phyloP scores from a whole-genome alignment of 2,113 vertebrate species.

The Phrynocephalus versicolor region DNA sequence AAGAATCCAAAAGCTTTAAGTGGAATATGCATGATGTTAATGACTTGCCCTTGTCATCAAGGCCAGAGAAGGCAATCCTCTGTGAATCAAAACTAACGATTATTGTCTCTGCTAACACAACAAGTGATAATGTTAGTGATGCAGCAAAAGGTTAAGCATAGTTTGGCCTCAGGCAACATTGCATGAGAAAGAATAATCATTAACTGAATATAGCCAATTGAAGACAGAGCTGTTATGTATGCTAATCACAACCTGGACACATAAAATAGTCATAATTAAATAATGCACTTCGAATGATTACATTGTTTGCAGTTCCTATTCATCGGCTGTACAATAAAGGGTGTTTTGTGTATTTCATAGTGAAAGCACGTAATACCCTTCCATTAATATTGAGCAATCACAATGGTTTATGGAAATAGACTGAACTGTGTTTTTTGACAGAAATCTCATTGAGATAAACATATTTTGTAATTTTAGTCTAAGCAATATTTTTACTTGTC shows the following conservation, averaged over 20 bases:
- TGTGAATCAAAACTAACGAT: conserved; percentile 44
- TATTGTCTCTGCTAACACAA: conserved; percentile 13
- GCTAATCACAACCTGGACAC: conserved; percentile 3
- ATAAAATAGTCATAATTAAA: neutral
- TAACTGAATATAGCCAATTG: neutral
- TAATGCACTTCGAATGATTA: neutral
- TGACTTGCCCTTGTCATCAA: conserved; percentile 21
- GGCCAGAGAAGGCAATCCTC: neutral
- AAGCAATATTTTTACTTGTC: neutral
- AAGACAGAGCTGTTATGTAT: conserved; percentile 35
- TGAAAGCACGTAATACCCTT: neutral
- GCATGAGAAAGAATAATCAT: conserved; percentile 26
- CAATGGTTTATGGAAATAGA: neutral
- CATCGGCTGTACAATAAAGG: neutral
- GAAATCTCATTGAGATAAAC: neutral
- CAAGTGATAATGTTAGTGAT: conserved; percentile 4
- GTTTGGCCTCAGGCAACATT: neutral
- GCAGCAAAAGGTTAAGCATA: conserved; percentile 43
- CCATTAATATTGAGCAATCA: neutral
- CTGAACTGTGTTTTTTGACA: neutral
- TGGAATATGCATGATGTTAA: neutral
- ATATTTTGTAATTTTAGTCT: neutral
- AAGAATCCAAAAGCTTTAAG: conserved; percentile 24
- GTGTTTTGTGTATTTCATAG: neutral
- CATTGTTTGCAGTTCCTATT: neutral